These are phyloP conservation scores for Strigamia transsilvanica DNA, from an alignment of 2,888 invertebrate species.

Conservation along the genomic window DNA sequence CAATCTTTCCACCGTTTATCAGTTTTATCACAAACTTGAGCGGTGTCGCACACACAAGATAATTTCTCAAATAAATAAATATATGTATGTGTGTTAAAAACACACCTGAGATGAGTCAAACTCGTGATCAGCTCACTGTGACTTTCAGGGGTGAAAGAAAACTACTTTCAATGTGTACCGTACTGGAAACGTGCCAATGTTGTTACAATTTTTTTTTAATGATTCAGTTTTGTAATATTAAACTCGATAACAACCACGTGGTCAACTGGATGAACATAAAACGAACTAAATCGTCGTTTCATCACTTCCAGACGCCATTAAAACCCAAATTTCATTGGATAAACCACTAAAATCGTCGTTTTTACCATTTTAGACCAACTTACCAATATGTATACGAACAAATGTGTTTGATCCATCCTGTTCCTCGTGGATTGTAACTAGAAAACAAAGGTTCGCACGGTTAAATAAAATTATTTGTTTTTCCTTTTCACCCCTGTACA, in stretches of 20 bases:
- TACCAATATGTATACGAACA: constrained; percentile 55
- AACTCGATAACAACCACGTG: background rate
- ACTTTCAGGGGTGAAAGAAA: constrained; percentile 5
- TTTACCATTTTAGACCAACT: background rate
- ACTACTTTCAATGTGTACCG: constrained; percentile 20
- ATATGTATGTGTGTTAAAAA: background rate
- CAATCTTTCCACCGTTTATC: background rate
- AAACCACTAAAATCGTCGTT: too few species aligned
- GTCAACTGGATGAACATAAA: background rate
- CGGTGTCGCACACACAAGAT: background rate
- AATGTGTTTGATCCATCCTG: constrained; percentile 53
- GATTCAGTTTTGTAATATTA: background rate
- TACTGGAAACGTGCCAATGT: constrained; percentile 20
- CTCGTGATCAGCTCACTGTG: constrained; percentile 24
- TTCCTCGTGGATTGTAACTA: constrained; percentile 55
- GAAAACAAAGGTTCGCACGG: constrained; percentile 8
- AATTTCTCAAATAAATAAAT: background rate
- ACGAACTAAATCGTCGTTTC: background rate
- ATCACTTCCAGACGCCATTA: too few species aligned
- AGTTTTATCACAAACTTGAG: constrained; percentile 3
- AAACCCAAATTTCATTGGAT: background rate
- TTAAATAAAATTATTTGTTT: background rate
- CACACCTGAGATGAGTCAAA: constrained; percentile 46
- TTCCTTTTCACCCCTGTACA: background rate
- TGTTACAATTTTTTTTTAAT: constrained; percentile 18